Base-by-base conservation (phyloP, 2,888 invertebrate genomes). In the Eupithecia centaureata region DNA sequence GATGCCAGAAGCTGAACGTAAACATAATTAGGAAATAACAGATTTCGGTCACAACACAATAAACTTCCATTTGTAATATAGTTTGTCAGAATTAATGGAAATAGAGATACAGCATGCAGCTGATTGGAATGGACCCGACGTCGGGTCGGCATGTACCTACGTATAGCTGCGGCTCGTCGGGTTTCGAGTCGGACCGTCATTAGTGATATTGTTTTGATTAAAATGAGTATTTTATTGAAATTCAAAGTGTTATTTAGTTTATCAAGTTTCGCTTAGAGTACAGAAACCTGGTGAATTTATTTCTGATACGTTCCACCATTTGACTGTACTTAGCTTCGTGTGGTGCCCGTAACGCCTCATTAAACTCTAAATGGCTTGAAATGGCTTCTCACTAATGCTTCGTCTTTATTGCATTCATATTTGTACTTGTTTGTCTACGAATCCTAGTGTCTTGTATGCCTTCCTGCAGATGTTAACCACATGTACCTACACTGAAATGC, bases 1-100 rank as follows among this genome's bases (percentile, higher is more conserved):
- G 61, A 35, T 58, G 68, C 59, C 68, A 65, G 68, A 52, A 68
- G 68, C 62, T 58, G 57, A 28, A 32, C 38, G 15, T 4, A 52
- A 69, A 65, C 65, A 60, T 56, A 35, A 69, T 57, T 69, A 63
- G 42, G 38, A 58, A 61, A 57, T 61, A 63, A 61, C 28, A 63
- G 47, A 28, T 61, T 57, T 66, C 27, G 35, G 51, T 63, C 42
- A 60, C 61, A 61, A 67, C 57, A 58, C 59, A 60, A 64, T 61
- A 66, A 58, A 59, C 42, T 15, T 65, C 35, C 54, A 33, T 30
- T 54, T 18, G 42, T 60, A 47, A 61, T 61, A 58, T 58, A 32
- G 61, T 59, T 60, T 56, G 59, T 56, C 52, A 51, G 2, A 61
- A 63, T 66, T 66, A 66, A 66, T 70, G 57, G 25, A 65, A 61